Evolutionary conservation across 1,140 invertebrate species (phyloP), one percentile per base, ranked within the genome.

Genomic region (Drosophila mojavensis): DNA sequence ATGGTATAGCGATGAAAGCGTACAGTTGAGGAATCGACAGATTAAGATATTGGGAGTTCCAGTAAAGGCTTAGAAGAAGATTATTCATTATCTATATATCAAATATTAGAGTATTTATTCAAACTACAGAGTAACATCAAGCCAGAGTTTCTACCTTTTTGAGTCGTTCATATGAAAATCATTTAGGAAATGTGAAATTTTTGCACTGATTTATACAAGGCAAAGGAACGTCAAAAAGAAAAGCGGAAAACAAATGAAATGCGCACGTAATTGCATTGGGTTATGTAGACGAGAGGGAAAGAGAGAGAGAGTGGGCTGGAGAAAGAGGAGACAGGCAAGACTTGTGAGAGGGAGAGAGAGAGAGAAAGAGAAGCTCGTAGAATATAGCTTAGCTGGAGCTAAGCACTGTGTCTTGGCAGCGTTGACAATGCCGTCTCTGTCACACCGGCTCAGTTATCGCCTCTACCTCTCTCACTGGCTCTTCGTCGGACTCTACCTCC

Each of bases 261-360:
- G 48, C 62, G 59, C 67, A 75, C 71, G 85, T 91, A 91, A 91
- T 91, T 91, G 89, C 81, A 91, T 91, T 91, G 54, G 54, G 59
- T 48, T 50, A 48, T 66, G 70, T 65, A 81, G 81, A 85, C 74
- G 50, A 66, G 47, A 41, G 13, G 9, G 41, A 5, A 3, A 54
- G 48, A 33, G 51, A 20, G 24, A 11, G n/a, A 55, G 47, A 53
- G 45, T 53, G 64, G 68, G 67, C 72, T 24, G 20, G 20, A 2
- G 20, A 24, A 51, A 59, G 56, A 62, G 66, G 51, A 62, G 66
- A 66, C 64, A n/a, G 50, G 24, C 4, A 70, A 3, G 15, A 0
- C 20, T 24, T 24, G 20, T 24, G 20, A 2, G 20, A 24, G 20
- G 20, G 20, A 66, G 62, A 48, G 10, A 7, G 26, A 24, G 26